Conservation (phyloP, 2,888 invertebrate species). For the Volucella bombylans region DNA sequence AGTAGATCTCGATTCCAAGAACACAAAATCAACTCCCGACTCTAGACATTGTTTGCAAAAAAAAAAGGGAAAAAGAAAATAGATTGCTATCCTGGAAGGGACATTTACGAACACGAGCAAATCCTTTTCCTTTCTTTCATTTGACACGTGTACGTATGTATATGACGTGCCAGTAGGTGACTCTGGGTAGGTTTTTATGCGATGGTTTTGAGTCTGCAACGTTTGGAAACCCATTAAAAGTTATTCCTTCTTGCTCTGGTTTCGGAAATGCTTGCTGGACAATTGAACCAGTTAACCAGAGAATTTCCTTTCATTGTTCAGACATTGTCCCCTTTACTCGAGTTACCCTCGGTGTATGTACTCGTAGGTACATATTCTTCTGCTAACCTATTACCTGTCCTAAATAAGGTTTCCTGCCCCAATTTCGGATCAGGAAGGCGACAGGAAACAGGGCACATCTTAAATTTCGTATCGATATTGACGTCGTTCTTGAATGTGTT, state of each 20-base stretch:
- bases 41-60: conserved; percentile 62
- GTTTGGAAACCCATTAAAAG: conserved; percentile 72
- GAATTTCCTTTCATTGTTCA: conserved; percentile 68
- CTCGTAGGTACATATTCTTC: background rate
- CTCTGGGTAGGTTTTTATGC: conserved; percentile 9
- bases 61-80: background rate
- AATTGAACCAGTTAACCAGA: conserved; percentile 73
- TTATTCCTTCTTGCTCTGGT: conserved; percentile 61
- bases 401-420: conserved; percentile 57
- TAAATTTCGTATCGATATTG: conserved; percentile 44
- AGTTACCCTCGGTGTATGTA: conserved; percentile 31
- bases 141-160: conserved; percentile 7
- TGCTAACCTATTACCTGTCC: conserved; percentile 64
- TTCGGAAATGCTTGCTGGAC: conserved; percentile 66
- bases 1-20: conserved; percentile 4
- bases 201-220: conserved; percentile 21
- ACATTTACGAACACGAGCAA: conserved; percentile 51
- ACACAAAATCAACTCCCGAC: conserved; percentile 39
- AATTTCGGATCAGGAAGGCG: conserved; percentile 23
- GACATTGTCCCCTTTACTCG: conserved; percentile 61
- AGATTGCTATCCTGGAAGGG: conserved; percentile 44
- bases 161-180: conserved; percentile 20
- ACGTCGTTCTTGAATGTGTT: conserved; percentile 11
- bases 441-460: conserved; percentile 33
- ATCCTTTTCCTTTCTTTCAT: conserved; percentile 58